Percentiles rank a stretch among this genome's conserved stretches.
These are phyloP conservation scores for Hypselothyrea guttata DNA, from an alignment of 2,888 invertebrate genomes.

Conservation along the genomic window DNA sequence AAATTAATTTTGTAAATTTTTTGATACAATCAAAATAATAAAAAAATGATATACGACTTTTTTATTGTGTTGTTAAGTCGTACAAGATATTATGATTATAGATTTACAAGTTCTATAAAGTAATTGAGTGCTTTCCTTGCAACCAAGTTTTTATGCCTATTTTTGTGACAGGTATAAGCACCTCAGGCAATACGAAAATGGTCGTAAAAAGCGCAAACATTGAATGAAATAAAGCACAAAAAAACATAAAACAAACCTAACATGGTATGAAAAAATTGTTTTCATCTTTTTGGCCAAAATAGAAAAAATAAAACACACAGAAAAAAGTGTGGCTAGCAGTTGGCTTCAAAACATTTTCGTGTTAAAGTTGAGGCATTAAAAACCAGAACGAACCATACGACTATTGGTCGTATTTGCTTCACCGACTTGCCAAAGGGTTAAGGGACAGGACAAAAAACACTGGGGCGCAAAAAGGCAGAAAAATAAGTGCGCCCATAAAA, in stretches of 20 bases:
- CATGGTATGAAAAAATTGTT: conserved; percentile 40
- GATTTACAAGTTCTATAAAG: conserved; percentile 8
- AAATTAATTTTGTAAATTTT: not conserved
- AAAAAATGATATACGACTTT: not conserved
- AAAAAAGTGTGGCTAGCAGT: conserved; percentile 32
- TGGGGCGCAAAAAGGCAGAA: not conserved
- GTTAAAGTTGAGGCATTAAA: conserved; percentile 67
- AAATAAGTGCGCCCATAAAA: conserved; percentile 58
- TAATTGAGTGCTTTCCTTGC: conserved; percentile 10
- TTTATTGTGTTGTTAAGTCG: conserved; percentile 1
- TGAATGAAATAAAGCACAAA: conserved; percentile 23
- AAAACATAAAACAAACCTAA: conserved; percentile 57
- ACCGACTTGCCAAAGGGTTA: conserved; percentile 58
- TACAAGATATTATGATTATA: not conserved
- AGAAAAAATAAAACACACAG: too few species aligned
- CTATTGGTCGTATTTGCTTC: conserved; percentile 9
- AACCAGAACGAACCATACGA: conserved; percentile 11
- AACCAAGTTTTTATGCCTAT: conserved; percentile 26
- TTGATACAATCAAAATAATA: not conserved
- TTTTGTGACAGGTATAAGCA: conserved; percentile 34
- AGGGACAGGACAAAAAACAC: conserved; percentile 6
- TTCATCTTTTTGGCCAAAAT: conserved; percentile 9
- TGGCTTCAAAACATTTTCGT: conserved; percentile 34
- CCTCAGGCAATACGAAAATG: conserved; percentile 29
- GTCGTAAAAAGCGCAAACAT: conserved; percentile 56